Evolutionary conservation across 2,797 vertebrate species (phyloP).

Genomic region (Coilia nasus): DNA sequence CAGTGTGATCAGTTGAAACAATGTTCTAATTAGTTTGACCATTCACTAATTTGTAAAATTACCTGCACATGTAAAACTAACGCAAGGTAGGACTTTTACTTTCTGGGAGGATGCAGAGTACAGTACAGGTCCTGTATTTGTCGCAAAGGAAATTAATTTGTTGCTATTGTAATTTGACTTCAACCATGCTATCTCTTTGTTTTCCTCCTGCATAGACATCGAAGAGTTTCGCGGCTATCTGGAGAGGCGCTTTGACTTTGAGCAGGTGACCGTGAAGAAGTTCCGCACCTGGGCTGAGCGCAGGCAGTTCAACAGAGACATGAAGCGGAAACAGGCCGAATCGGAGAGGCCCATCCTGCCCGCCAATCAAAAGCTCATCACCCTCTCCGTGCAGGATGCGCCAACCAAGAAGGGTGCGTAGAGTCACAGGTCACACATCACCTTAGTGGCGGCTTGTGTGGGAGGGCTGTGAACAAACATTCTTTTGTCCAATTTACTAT

Average conservation of each 20-base stretch:
- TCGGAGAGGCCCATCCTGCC: conserved; percentile 95
- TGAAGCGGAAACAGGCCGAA: conserved; percentile 97
- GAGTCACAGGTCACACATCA: too few relatives aligned
- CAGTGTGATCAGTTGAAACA: too few relatives aligned
- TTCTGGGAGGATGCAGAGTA: too few relatives aligned
- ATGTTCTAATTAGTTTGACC: too few relatives aligned
- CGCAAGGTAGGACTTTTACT: too few relatives aligned
- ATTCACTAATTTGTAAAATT: too few relatives aligned
- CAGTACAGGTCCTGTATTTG: too few relatives aligned
- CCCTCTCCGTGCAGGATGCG: conserved; percentile 94
- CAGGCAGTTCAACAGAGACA: conserved; percentile 95
- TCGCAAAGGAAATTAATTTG: too few relatives aligned
- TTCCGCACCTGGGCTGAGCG: conserved; percentile 98
- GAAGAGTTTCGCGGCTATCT: conserved; percentile 93
- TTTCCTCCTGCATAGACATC: conserved; percentile 76
- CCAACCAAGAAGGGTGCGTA: conserved; percentile 94
- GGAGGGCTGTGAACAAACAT: background rate
- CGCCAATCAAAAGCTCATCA: conserved; percentile 98
- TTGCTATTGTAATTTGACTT: background rate
- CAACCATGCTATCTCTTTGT: background rate
- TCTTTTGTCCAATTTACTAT: conserved; percentile 40
- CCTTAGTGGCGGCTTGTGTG: too few relatives aligned
- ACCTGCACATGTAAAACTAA: too few relatives aligned
- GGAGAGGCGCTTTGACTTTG: conserved; percentile 96
- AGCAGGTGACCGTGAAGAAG: conserved; percentile 98